phyloP scores from a whole-genome alignment of 2,888 invertebrate genomes.

The Cremastinae sp. region DNA sequence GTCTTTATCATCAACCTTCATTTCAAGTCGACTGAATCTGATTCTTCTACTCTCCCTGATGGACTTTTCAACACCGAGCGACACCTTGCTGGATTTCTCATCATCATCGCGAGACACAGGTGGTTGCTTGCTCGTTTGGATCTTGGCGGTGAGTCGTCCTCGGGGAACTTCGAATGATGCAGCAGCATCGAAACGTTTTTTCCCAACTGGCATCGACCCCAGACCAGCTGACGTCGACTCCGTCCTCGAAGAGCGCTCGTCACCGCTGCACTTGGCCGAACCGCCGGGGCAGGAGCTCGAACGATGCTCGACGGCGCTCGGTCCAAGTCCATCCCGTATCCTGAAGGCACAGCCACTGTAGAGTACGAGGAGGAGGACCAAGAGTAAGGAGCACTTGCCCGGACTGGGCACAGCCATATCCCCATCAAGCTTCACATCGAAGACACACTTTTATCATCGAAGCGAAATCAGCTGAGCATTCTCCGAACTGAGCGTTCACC shows the following conservation, averaged over 20 bases:
- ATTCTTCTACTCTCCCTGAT: conserved; percentile 5
- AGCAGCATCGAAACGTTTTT: conserved; percentile 41
- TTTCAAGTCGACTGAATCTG: conserved; percentile 23
- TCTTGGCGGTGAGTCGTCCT: conserved; percentile 63
- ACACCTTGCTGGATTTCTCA: conserved; percentile 2
- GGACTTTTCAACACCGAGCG: conserved; percentile 25
- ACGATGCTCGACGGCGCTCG: conserved; percentile 44
- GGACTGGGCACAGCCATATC: conserved; percentile 74
- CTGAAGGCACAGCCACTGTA: conserved; percentile 73
- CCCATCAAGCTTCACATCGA: conserved; percentile 71
- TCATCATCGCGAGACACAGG: conserved; percentile 61
- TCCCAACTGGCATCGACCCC: conserved; percentile 20
- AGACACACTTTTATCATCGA: conserved; percentile 24
- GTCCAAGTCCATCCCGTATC: conserved; percentile 69
- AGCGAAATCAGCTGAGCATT: conserved; percentile 16
- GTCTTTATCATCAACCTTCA: conserved; percentile 70
- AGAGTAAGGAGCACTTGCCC: conserved; percentile 71
- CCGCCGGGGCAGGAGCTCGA: conserved; percentile 50
- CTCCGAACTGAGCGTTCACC: not conserved
- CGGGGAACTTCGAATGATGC: conserved; percentile 50
- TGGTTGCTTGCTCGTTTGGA: conserved; percentile 64
- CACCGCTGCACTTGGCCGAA: conserved; percentile 67
- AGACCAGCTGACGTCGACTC: conserved; percentile 44
- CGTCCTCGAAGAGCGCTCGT: conserved; percentile 14
- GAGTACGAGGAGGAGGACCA: conserved; percentile 69